Conservation (phyloP, 2,888 invertebrate species). For the Oscheius sp. region DNA sequence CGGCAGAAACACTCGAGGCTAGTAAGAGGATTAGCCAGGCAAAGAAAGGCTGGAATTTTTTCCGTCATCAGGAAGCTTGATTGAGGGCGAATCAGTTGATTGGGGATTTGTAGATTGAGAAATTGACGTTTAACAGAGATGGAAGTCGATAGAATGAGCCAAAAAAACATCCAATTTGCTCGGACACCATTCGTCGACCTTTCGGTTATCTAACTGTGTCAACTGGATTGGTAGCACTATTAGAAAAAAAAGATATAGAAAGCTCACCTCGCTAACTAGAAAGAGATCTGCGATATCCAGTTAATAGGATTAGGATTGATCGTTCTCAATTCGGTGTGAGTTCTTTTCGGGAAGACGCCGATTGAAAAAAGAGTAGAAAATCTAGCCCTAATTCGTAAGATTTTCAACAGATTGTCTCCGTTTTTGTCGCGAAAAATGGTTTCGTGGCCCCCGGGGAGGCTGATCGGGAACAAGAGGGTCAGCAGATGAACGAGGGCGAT, state of each 20-base stretch:
- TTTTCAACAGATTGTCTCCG: neutral
- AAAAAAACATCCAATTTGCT: neutral
- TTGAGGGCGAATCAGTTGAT: too few relatives aligned
- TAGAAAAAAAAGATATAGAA: too few relatives aligned
- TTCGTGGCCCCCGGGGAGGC: constrained; percentile 2
- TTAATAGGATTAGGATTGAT: neutral
- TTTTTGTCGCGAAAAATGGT: constrained; percentile 25
- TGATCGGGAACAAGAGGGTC: constrained; percentile 10
- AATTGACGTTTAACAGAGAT: neutral
- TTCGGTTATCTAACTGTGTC: neutral
- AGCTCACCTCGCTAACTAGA: neutral
- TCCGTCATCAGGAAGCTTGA: too few relatives aligned
- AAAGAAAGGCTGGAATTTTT: too few relatives aligned
- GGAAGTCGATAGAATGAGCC: neutral
- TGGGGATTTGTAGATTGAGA: constrained; percentile 62
- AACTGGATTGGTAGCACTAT: too few relatives aligned
- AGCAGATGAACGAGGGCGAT: constrained; percentile 26
- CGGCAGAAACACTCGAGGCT: constrained; percentile 29
- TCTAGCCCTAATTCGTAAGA: neutral
- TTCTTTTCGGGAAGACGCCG: too few relatives aligned
- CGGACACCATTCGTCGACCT: neutral
- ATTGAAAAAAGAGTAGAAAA: constrained; percentile 6
- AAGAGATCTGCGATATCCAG: neutral
- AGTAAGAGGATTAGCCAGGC: constrained; percentile 22
- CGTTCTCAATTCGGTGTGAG: too few relatives aligned